A percentile compares a stretch with the other conserved stretches of the same genome.
Conservation (phyloP, 2,113 vertebrate species). For the Mormoops blainvillei region DNA sequence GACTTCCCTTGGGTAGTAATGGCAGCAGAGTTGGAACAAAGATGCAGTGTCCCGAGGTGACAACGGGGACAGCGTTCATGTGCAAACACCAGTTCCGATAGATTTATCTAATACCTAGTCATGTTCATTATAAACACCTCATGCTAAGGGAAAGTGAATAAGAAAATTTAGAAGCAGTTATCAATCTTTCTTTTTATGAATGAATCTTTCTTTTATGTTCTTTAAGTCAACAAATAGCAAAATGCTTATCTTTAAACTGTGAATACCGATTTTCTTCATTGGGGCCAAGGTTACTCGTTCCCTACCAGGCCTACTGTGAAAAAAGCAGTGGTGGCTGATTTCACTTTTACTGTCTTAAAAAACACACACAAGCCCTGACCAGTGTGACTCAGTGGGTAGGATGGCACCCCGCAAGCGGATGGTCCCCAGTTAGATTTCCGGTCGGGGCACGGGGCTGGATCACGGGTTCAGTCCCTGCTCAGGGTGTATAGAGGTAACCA, state of each 20-base stretch:
- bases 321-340: not conserved
- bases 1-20: not conserved
- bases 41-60: not conserved
- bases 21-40: not conserved
- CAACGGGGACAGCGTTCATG: not conserved
- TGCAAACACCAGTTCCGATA: not conserved
- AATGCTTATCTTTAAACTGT: not conserved
- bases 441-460: not conserved
- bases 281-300: not conserved
- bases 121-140: not conserved
- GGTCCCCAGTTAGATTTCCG: too few species aligned
- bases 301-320: not conserved
- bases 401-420: too few species aligned
- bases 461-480: not conserved
- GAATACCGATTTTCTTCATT: not conserved
- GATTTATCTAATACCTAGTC: not conserved
- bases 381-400: not conserved
- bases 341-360: not conserved
- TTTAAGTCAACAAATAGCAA: not conserved
- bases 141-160: not conserved
- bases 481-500: not conserved
- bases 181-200: not conserved
- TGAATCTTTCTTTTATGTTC: not conserved
- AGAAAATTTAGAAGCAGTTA: not conserved
- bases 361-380: not conserved